phyloP scores from a whole-genome alignment of 2,797 vertebrate species.

The Nyctibius grandis region DNA sequence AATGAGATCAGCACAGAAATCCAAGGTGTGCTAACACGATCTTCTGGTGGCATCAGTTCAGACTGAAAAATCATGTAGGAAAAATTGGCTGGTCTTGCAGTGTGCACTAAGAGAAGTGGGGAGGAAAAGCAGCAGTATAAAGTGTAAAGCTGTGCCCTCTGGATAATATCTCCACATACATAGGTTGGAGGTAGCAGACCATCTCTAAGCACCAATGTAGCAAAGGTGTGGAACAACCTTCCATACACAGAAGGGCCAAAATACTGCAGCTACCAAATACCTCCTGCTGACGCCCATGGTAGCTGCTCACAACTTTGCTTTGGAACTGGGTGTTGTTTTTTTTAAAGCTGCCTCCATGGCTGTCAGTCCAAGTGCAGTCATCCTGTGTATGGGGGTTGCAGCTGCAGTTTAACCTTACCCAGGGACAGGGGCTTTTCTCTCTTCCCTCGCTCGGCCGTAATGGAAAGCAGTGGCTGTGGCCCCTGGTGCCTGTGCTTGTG shows the following conservation, averaged over 20 bases:
- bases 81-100: background rate
- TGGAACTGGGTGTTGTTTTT: background rate
- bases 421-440: background rate
- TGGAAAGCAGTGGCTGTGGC: background rate
- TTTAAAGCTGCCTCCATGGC: background rate
- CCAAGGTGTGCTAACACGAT: background rate
- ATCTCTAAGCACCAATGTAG: background rate
- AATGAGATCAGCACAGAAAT: background rate
- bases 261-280: background rate
- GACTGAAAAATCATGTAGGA: background rate
- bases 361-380: background rate
- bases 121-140: background rate
- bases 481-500: background rate
- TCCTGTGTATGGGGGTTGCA: background rate
- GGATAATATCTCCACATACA: background rate
- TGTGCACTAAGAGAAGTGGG: background rate
- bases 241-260: background rate
- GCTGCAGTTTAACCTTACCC: background rate
- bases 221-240: background rate
- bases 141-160: background rate
- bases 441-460: background rate
- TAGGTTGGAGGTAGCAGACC: no score
- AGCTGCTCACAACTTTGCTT: background rate
- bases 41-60: background rate
- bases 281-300: background rate